Base-by-base conservation (phyloP, 2,797 vertebrate species). In the Siniperca undulata region DNA sequence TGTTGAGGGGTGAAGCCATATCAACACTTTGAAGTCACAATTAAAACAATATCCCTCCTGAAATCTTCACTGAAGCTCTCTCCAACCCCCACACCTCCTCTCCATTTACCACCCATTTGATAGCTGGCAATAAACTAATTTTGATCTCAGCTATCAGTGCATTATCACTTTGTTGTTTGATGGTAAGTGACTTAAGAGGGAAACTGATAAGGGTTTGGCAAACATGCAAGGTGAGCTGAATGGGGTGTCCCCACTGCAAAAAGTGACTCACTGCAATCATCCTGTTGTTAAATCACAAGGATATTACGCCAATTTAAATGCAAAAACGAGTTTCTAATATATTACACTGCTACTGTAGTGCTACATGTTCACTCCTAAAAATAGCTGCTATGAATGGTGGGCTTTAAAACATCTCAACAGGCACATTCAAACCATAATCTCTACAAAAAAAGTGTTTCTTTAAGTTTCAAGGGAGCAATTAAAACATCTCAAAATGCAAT, bases 61-160 rank as follows among this genome's bases (percentile, higher is more conserved):
- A 88, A 82, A 83, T 69, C 74, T 61, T 94, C 80, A 62, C 69
- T n/a, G 22, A 68, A 52, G 30, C 77, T 66, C 70, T 77, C 67
- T 65, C 75, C 62, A 72, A 70, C 77, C 82, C 82, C 62, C 80
- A 77, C 76, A 60, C 38, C 20, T 27, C 68, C 74, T 82, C 80
- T 78, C 74, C 73, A 8, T 80, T 94, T 95, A 94, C 95, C 94
- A 84, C 83, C 69, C 55, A 89, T 88, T 92, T 83, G 70, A 95
- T 92, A 93, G 91, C 92, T 74, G 93, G 90, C 89, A 93, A 77
- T 66, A 86, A 83, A 91, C 69, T 62, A 91, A 95, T 95, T 93
- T 94, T 86, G 85, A 94, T 93, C 89, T 91, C 77, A 48, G 44
- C 86, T 88, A 92, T 92, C 86, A 77, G 84, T 59, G 68, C 82